phyloP scores from a whole-genome alignment of 2,797 vertebrate genomes.

The Mormyrus proboscirostris region DNA sequence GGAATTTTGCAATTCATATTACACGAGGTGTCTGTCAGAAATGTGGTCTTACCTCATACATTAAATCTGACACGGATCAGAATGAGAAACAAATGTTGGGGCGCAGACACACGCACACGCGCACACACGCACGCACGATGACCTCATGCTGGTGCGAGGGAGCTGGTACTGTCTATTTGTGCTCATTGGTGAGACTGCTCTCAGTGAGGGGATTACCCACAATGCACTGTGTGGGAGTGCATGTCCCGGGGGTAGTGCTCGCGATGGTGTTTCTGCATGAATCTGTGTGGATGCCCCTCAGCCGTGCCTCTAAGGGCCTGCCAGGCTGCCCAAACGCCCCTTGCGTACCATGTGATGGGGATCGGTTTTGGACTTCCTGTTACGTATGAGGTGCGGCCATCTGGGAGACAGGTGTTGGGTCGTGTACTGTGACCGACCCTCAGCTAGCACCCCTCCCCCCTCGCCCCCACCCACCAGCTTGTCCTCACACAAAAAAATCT shows the following conservation, averaged over 20 bases:
- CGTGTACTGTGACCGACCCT: not conserved
- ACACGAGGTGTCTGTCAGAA: slow-evolving; percentile 12
- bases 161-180: not conserved
- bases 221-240: not conserved
- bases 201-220: not conserved
- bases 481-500: not conserved
- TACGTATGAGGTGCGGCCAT: not conserved
- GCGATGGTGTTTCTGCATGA: not conserved
- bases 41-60: not conserved
- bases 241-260: too few relatives aligned
- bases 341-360: not conserved
- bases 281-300: not conserved
- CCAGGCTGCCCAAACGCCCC: not conserved
- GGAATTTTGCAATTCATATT: slow-evolving; percentile 13
- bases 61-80: slow-evolving; percentile 24
- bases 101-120: not conserved
- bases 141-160: not conserved
- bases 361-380: not conserved
- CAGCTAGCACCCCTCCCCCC: not conserved
- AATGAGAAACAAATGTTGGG: slow-evolving; percentile 7
- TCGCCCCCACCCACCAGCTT: not conserved
- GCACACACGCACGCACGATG: not conserved
- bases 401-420: not conserved
- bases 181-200: not conserved
- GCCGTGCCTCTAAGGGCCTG: not conserved